Conservation (phyloP, 1,140 invertebrate species). For the Zaprionus vittiger region DNA sequence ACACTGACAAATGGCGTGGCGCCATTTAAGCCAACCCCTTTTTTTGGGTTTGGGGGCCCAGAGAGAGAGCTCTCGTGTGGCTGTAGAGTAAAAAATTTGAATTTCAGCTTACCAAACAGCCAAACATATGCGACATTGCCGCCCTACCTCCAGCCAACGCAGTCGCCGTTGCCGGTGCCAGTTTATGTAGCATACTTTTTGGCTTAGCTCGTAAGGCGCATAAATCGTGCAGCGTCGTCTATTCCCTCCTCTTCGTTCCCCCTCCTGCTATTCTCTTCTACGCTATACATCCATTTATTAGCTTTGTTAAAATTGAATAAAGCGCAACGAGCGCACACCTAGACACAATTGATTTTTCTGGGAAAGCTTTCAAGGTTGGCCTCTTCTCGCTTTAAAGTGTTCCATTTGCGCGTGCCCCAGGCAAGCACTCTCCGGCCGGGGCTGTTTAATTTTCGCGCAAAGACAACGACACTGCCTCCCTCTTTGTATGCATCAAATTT, state of each 20-base stretch:
- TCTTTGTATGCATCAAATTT: slow-evolving; percentile 71
- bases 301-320: slow-evolving; percentile 77
- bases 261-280: slow-evolving; percentile 26
- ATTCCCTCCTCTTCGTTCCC: not conserved
- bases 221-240: slow-evolving; percentile 65
- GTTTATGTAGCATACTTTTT: slow-evolving; percentile 80
- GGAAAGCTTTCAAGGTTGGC: slow-evolving; percentile 57
- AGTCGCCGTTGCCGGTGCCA: slow-evolving; percentile 38
- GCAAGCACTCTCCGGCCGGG: slow-evolving; percentile 29
- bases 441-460: slow-evolving; percentile 71
- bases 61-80: not conserved
- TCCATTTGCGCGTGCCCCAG: not conserved
- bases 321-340: slow-evolving; percentile 55
- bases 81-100: slow-evolving; percentile 74
- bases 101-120: slow-evolving; percentile 75
- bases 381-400: slow-evolving; percentile 32
- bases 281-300: slow-evolving; percentile 73
- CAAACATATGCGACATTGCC: slow-evolving; percentile 63
- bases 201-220: slow-evolving; percentile 78
- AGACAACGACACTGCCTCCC: slow-evolving; percentile 32
- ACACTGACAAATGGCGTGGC: slow-evolving; percentile 83
- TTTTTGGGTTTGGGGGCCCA: slow-evolving; percentile 5
- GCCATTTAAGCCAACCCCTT: slow-evolving; percentile 79
- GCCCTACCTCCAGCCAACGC: not conserved
- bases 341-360: slow-evolving; percentile 70